Evolutionary conservation across 2,797 vertebrate genomes (phyloP), one percentile per base, ranked within the genome.

Genomic region (Sylvilagus floridanus): DNA sequence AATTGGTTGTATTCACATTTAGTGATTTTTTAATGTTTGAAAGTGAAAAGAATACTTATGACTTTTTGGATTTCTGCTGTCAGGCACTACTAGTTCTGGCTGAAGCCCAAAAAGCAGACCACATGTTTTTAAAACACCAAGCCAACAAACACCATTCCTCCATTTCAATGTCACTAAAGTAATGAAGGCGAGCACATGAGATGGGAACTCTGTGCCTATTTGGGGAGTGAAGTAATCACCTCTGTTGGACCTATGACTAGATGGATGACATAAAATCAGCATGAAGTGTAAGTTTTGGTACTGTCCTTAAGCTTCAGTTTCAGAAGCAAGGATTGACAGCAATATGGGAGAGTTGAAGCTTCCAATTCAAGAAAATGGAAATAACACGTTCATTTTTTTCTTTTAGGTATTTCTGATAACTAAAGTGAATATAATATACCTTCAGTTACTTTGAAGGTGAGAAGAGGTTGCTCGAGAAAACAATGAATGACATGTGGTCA

Each of bases 91-190:
- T 68, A 68, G 10, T 92, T 73, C 42, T 82, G 82, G 22, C 52
- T 91, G 28, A 88, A 82, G 94, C 71, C n/a, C 47, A 63, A 86
- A 97, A 95, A 86, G 35, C 16, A 81, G 35, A 94, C 52, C 32
- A 68, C 62, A 65, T 81, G 16, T 88, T 35, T 84, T 93, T 93
- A 90, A 96, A 93, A 22, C 28, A 54, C 50, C 85, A 71, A 96
- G 79, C 54, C 88, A 96, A 81, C 4, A 88, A 84, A 83, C 24
- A n/a, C 19, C 26, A 65, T 94, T 83, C 57, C 62, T 91, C 37
- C 83, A 84, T 92, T 93, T 93, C 68, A 88, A n/a, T 81, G 88
- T 93, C 50, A 88, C 78, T 68, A 52, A 94, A 96, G 94, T 94
- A 95, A 96, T 81, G 78, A 96, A 95, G 17, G 28, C 42, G 95